Conservation (phyloP, 2,888 invertebrate species). For the Epinotia nisella region DNA sequence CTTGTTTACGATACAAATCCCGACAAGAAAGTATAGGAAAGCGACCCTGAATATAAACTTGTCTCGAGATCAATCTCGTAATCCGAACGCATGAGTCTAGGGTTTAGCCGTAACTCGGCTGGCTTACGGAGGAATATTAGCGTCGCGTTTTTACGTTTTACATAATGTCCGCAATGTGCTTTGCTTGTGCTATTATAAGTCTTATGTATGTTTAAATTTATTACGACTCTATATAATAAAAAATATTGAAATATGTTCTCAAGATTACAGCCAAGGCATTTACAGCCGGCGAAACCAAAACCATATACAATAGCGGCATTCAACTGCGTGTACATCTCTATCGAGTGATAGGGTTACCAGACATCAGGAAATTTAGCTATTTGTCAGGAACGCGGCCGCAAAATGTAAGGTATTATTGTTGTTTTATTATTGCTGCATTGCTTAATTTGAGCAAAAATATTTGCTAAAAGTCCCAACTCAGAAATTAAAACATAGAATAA, state of each 20-base stretch:
- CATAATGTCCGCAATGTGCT: slow-evolving; percentile 31
- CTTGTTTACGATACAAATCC: slow-evolving; percentile 70
- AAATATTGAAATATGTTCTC: neutral
- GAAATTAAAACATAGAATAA: too few species aligned
- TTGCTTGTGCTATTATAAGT: neutral
- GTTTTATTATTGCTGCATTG: too few species aligned
- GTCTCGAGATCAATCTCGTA: slow-evolving; percentile 53
- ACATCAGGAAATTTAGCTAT: too few species aligned
- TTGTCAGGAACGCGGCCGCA: too few species aligned
- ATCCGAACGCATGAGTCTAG: slow-evolving; percentile 46
- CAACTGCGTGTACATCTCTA: neutral
- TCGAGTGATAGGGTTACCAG: neutral
- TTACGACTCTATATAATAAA: neutral
- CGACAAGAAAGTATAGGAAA: slow-evolving; percentile 62
- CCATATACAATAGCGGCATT: slow-evolving; percentile 1
- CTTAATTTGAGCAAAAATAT: neutral
- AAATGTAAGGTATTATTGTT: too few species aligned
- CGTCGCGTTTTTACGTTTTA: slow-evolving; percentile 27
- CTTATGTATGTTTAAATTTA: slow-evolving; percentile 1
- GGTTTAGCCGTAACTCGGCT: slow-evolving; percentile 38
- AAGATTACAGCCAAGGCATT: neutral
- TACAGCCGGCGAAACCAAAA: neutral
- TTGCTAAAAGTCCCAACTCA: too few species aligned
- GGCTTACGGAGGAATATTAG: slow-evolving; percentile 34
- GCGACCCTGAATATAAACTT: slow-evolving; percentile 59